Base-by-base conservation (phyloP, 1,140 invertebrate genomes). In the Drosophila arawakana region DNA sequence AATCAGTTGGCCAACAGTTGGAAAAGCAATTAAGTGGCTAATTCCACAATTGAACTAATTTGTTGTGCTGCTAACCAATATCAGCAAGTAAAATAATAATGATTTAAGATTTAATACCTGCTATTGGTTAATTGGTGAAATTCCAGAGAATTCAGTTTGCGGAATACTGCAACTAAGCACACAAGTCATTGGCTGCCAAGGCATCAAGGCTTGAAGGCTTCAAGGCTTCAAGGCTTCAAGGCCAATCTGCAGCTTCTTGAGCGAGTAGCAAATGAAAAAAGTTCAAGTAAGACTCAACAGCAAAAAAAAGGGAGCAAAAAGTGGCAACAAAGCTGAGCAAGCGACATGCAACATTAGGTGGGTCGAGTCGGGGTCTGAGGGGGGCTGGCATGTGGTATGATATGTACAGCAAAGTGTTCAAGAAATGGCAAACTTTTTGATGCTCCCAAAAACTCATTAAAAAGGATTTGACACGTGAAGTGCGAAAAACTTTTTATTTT, bases 381-480 rank as follows among this genome's bases (percentile, higher is more conserved):
- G 9, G 78, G 80, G 73, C 71, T 80, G 77, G 43, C 34, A 21
- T 46, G 58, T 34, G 62, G 25, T 30, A 30, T 30, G 25, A 30
- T 57, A 25, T 57, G 60, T 52, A 50, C 35, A 52, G 61, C 55
- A 83, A 83, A 78, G 71, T 84, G 77, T 89, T 75, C 73, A 89
- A 88, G 84, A 89, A 88, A 88, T 84, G 75, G 85, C 85, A 90
- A 89, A 89, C 79, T 91, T 91, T 86, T 78, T 91, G 89, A 91
- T 91, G 89, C 89, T 80, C 81, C 79, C 73, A 82, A 91, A 91
- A 91, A 91, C 89, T 91, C 89, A 91, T 91, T 91, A 91, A 91
- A 91, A 91, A 89, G 89, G 89, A 91, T 91, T 91, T 91, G 89
- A 91, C 89, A 91, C 84, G 89, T 91, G 89, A 91, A 91, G 80